Percentiles rank a stretch among this genome's conserved stretches.
These are phyloP conservation scores for Meteorus sp. DNA, from an alignment of 1,140 invertebrate genomes.

Conservation along the genomic window DNA sequence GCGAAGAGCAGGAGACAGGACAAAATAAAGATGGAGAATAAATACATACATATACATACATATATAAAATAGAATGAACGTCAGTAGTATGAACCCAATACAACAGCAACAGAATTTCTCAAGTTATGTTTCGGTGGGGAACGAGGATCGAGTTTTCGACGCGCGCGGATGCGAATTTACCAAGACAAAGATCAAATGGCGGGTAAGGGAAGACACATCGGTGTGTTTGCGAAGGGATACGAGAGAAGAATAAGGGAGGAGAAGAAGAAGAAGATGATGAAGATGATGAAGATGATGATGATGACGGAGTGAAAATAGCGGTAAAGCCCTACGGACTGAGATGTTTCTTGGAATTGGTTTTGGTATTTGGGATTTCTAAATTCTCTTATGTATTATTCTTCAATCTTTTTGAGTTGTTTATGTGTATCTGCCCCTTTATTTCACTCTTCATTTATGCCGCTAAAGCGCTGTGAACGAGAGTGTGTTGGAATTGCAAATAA, in stretches of 20 bases:
- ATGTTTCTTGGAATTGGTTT: conserved; percentile 36
- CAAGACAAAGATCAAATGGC: too few relatives aligned
- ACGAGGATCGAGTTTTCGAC: neutral
- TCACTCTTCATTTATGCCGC: neutral
- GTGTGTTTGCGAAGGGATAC: too few relatives aligned
- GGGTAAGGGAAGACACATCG: too few relatives aligned
- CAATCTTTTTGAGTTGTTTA: conserved; percentile 1
- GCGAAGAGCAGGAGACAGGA: conserved; percentile 12
- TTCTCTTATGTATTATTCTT: neutral
- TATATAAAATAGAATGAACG: neutral
- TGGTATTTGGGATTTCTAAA: conserved; percentile 31
- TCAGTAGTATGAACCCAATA: too few relatives aligned
- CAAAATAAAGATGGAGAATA: neutral
- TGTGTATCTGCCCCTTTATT: neutral
- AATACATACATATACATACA: neutral
- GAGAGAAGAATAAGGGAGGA: neutral
- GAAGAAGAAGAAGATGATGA: neutral
- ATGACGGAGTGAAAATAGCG: neutral
- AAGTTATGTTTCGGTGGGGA: neutral
- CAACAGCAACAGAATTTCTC: neutral
- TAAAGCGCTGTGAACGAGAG: conserved; percentile 16
- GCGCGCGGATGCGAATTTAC: too few relatives aligned
- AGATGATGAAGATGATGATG: neutral
- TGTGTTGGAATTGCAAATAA: conserved; percentile 47
- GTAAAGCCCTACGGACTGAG: neutral